Evolutionary conservation across 2,113 vertebrate species (phyloP).

Genomic region (Butorides virescens): DNA sequence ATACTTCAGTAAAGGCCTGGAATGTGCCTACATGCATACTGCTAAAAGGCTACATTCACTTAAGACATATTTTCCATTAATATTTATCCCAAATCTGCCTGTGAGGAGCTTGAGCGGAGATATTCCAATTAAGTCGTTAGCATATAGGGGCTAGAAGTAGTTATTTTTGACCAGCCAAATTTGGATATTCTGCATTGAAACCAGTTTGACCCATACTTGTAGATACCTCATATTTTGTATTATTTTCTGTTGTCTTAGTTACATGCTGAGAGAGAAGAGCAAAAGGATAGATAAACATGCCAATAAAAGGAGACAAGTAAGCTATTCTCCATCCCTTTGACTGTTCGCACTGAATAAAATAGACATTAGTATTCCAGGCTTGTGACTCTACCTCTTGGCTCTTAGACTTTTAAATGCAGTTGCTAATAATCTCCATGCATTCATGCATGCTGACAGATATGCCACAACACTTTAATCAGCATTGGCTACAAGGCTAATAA

Average conservation of each 20-base stretch:
- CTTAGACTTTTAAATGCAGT: conserved; percentile 69
- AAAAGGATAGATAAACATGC: conserved; percentile 39
- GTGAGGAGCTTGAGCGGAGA: background rate
- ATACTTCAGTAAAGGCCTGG: background rate
- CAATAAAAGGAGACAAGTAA: conserved; percentile 20
- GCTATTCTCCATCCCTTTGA: background rate
- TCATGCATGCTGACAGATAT: conserved; percentile 68
- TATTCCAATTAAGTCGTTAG: background rate
- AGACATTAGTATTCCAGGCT: conserved; percentile 68
- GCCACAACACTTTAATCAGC: conserved; percentile 67
- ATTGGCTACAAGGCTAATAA: conserved; percentile 73
- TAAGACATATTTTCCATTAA: background rate
- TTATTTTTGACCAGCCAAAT: background rate
- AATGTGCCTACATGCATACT: background rate
- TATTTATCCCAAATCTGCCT: background rate
- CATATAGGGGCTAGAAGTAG: background rate
- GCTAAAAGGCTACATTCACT: background rate
- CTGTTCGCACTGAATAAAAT: background rate
- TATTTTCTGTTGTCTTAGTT: conserved; percentile 23
- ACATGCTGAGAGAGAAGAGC: background rate
- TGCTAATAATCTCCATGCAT: conserved; percentile 70
- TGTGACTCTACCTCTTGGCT: conserved; percentile 61
- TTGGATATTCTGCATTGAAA: background rate
- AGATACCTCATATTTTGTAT: background rate
- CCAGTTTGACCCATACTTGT: background rate